Conservation (phyloP, 2,113 vertebrate genomes). For the Grammomys surdaster region DNA sequence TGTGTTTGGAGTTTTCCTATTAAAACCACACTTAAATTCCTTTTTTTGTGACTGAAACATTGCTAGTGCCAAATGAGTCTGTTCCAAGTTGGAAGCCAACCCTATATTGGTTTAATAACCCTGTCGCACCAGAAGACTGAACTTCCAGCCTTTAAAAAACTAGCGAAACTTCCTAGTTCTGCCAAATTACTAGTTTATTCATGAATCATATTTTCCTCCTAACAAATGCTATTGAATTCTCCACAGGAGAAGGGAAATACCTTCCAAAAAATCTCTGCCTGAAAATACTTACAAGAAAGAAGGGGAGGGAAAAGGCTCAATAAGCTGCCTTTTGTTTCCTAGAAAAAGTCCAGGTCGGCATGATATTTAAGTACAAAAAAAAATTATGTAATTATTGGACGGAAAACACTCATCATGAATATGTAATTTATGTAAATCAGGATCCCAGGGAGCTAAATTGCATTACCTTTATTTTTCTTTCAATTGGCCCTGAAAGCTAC, state of each 20-base stretch:
- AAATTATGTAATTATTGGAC: constrained; percentile 50
- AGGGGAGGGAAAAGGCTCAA: neutral
- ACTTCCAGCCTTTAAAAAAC: constrained; percentile 70
- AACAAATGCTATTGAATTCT: constrained; percentile 68
- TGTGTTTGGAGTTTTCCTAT: neutral
- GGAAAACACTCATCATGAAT: constrained; percentile 53
- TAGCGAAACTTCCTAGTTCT: constrained; percentile 62
- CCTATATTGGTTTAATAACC: constrained; percentile 62
- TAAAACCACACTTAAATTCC: constrained; percentile 29
- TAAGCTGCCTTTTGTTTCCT: constrained; percentile 67
- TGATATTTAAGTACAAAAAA: constrained; percentile 34
- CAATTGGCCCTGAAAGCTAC: neutral
- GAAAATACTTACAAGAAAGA: constrained; percentile 53
- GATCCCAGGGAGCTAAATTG: constrained; percentile 44
- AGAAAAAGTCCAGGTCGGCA: constrained; percentile 55
- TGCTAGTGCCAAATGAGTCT: constrained; percentile 29
- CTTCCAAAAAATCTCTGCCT: constrained; percentile 67
- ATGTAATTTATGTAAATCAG: constrained; percentile 32
- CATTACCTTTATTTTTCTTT: constrained; percentile 36
- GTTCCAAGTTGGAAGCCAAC: constrained; percentile 38
- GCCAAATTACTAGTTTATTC: constrained; percentile 71
- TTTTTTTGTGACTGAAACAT: constrained; percentile 57
- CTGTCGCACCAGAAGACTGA: neutral
- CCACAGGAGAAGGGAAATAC: constrained; percentile 68
- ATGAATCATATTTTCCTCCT: constrained; percentile 72